phyloP scores from a whole-genome alignment of 1,140 invertebrate genomes.

The Drosophila repleta region DNA sequence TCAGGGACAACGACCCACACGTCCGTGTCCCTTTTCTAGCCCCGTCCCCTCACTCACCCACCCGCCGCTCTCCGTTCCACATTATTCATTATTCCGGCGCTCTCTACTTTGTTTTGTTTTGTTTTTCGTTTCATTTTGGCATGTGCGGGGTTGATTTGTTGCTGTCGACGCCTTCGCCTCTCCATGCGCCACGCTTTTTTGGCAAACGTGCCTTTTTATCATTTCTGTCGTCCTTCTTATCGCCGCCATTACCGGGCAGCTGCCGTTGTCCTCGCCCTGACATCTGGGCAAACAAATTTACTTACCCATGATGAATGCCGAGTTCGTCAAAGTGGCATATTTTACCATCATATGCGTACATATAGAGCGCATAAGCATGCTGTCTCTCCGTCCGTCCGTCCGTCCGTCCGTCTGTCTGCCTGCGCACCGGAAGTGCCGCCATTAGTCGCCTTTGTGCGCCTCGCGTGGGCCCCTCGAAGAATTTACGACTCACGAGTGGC shows the following conservation, averaged over 20 bases:
- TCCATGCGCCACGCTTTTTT: conserved; percentile 58
- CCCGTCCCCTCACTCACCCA: no score
- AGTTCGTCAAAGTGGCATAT: conserved; percentile 53
- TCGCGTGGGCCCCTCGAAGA: conserved; percentile 22
- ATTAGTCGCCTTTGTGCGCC: conserved; percentile 74
- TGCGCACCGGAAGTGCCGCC: conserved; percentile 76
- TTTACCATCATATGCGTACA: conserved; percentile 12
- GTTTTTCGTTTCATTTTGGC: conserved; percentile 56
- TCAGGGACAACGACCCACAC: conserved; percentile 60
- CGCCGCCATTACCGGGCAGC: conserved; percentile 59
- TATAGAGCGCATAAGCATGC: not conserved
- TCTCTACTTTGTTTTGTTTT: conserved; percentile 52
- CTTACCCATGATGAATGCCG: conserved; percentile 78
- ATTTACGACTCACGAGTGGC: conserved; percentile 33
- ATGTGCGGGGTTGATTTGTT: conserved; percentile 68
- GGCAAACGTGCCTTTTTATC: conserved; percentile 81
- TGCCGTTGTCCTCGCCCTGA: conserved; percentile 6
- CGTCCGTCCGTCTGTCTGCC: conserved; percentile 5
- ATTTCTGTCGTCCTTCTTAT: conserved; percentile 74
- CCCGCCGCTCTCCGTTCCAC: conserved; percentile 48
- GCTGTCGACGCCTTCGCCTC: conserved; percentile 52
- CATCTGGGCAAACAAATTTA: conserved; percentile 78
- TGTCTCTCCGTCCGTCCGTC: conserved; percentile 5
- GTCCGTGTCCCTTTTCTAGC: conserved; percentile 9
- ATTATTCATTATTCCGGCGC: conserved; percentile 66